Base-by-base conservation (phyloP, 2,888 invertebrate genomes). In the Saturnia japonica region DNA sequence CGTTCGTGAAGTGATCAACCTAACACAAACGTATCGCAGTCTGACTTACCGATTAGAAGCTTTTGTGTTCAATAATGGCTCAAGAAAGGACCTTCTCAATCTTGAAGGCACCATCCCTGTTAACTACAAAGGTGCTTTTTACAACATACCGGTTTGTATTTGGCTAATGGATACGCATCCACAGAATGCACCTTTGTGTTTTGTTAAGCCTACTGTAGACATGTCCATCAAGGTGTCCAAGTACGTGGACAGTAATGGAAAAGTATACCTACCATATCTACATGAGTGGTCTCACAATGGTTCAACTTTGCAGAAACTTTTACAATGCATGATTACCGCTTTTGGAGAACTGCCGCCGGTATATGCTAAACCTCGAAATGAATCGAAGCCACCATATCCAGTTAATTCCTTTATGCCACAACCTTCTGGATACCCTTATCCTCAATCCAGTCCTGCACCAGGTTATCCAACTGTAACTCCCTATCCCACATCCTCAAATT, bases 151-250 rank as follows among this genome's bases (percentile, higher is more conserved):
- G 19, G 96, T 99, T 60, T 97, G 97, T 85, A 96, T 99, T 82
- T 99, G 98, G 98, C 87, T 99, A 68, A 97, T 98, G 96, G 99
- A 99, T 85, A 99, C 99, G 7, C 99, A 99, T 95, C 99, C 99
- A 0, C 96, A 97, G 86, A 97, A 98, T 93, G 98, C 99, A 51
- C 99, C 99, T 0, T 96, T 99, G 92, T 97, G 97, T 85, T 98
- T 96, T 84, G 99, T 99, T 0, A 97, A 96, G 88, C 99, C 99
- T 14, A 99, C 99, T 8, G 85, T 96, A 47, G 97, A 97, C 77
- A 99, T 99, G 99, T 96, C 96, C 74, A 99, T 99, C 75, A 99
- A 98, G 94, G 96, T 97, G 22, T 99, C 99, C 16, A 96, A 96
- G 91, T 98, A 96, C 90, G 99, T 99, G 11, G 99, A 99, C 89